Base-by-base conservation (phyloP, 2,888 invertebrate species). In the Philopedon plagiatum region DNA sequence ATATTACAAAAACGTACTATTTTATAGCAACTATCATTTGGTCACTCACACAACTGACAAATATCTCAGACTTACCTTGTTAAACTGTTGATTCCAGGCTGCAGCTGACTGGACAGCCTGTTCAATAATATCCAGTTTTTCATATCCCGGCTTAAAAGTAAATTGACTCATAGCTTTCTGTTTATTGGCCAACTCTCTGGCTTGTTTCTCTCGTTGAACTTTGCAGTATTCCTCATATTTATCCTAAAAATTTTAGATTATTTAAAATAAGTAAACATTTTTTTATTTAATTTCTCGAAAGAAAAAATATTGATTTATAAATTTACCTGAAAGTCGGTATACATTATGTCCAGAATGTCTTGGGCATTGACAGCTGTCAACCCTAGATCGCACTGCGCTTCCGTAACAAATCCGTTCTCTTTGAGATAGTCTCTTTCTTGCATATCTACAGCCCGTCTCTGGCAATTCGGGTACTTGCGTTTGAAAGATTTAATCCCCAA, bases 401-500 rank as follows among this genome's bases (percentile, higher is more conserved):
- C 97, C 1, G 93, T 92, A 26, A 97, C 97, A 60, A 96, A 87
- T 41, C 83, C 82, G 82, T 91, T 91, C 78, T 94, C 93, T 75
- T 94, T 90, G 41, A 99, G 90, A 86, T 92, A 96, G 81, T 95
- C 95, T 66, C 96, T 90, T 84, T 99, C 99, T 76, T 95, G 95
- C 87, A 95, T 95, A 77, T 96, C 96, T 23, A 97, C 92, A 75
- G 93, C 88, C 64, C 98, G 89, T 66, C 98, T 89, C 15, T 78
- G 79, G 51, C 85, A 84, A 37, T 79, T 79, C n/a, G 95, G 94
- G 86, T 96, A 96, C 83, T 98, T 97, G 76, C 99, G 89, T 85
- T 98, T 98, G 85, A 99, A 99, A 69, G 98, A 97, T 83, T 97
- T 98, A 32, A 99, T 94, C 39, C 94, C 95, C 74, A 99, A 89